Conservation (phyloP, 1,140 invertebrate genomes). For the Nasonia longicornis region DNA sequence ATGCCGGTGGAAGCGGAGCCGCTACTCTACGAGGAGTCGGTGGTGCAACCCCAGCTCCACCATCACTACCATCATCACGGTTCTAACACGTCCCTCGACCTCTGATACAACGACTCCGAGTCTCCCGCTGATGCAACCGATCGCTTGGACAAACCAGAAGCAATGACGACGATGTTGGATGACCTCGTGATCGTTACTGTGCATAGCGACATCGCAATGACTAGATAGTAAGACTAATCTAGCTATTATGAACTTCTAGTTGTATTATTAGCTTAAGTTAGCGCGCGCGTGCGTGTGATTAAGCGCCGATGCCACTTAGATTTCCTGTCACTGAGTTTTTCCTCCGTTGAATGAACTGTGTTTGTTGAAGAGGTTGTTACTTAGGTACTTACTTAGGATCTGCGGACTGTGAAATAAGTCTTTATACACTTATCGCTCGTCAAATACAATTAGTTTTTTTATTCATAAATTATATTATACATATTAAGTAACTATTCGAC, state of each 20-base stretch:
- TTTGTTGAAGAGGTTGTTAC: background rate
- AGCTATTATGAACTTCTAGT: background rate
- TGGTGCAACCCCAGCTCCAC: background rate
- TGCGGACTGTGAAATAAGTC: background rate
- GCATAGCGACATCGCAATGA: background rate
- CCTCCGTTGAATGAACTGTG: background rate
- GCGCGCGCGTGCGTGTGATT: background rate
- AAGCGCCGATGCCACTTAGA: background rate
- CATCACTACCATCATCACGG: conserved; percentile 53
- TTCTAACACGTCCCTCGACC: conserved; percentile 62
- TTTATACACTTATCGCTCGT: no score
- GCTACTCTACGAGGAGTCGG: conserved; percentile 57
- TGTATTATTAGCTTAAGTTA: background rate
- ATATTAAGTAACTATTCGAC: no score
- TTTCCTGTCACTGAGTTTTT: background rate
- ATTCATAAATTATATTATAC: no score
- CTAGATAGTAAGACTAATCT: conserved; percentile 4
- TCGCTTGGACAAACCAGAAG: background rate
- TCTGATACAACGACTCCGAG: conserved; percentile 56
- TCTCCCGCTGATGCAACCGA: background rate
- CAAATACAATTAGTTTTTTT: no score
- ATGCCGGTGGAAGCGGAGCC: conserved; percentile 64
- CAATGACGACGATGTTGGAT: background rate
- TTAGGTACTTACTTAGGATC: background rate
- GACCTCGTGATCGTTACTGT: conserved; percentile 19